A percentile compares a stretch with the other conserved stretches of the same genome.
Conservation (phyloP, 2,113 vertebrate species). For the Melierax canorus region DNA sequence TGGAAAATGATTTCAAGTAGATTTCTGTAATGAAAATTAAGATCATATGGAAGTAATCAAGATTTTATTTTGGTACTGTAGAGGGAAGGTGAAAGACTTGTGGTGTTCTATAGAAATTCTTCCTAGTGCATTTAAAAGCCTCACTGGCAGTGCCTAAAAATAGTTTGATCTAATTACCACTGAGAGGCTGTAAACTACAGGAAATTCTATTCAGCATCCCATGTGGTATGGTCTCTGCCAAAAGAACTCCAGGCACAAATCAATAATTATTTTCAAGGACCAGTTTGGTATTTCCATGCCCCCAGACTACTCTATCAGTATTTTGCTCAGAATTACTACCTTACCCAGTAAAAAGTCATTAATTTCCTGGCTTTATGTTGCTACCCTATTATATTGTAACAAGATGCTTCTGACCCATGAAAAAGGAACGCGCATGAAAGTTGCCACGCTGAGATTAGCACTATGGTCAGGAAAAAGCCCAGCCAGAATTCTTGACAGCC, state of each 20-base stretch:
- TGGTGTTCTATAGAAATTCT: neutral
- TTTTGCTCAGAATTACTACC: neutral
- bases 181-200: neutral
- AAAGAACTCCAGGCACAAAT: neutral
- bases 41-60: neutral
- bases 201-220: neutral
- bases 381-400: neutral
- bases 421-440: neutral
- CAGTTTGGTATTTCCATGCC: neutral
- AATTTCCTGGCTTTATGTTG: conserved; percentile 3
- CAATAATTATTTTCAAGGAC: neutral
- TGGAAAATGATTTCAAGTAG: neutral
- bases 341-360: neutral
- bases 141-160: neutral
- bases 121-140: neutral
- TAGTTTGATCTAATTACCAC: neutral
- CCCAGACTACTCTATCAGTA: neutral
- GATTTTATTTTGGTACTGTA: neutral
- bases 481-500: neutral
- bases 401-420: neutral
- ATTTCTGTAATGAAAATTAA: neutral
- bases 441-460: neutral
- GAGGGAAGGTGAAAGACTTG: neutral
- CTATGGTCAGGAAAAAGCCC: neutral
- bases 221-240: neutral